These are phyloP conservation scores for Torymus texanus DNA, from an alignment of 2,888 invertebrate genomes.

Conservation along the genomic window DNA sequence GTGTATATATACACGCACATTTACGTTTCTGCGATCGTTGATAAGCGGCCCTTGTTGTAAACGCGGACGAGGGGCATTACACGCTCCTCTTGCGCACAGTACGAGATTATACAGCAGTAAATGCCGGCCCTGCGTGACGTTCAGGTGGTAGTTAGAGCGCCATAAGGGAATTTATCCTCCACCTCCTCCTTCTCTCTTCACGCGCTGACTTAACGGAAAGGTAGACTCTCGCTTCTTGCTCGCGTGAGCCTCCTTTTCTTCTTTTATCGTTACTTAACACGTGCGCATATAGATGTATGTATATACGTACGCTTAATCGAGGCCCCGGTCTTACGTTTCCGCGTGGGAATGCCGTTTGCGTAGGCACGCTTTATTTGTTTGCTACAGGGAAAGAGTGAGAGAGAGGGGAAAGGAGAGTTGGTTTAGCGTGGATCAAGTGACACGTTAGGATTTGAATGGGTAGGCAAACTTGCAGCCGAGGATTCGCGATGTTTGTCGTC, in stretches of 20 bases:
- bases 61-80: too few species aligned
- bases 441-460: too few species aligned
- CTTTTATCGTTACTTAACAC: slow-evolving; percentile 25
- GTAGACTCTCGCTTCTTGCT: slow-evolving; percentile 17
- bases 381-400: too few species aligned
- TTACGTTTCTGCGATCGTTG: too few species aligned
- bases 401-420: too few species aligned
- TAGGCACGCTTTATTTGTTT: too few species aligned
- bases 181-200: neutral
- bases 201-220: slow-evolving; percentile 26
- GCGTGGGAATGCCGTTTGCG: neutral
- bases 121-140: neutral
- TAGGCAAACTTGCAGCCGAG: too few species aligned
- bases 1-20: too few species aligned
- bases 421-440: too few species aligned
- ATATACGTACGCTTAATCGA: slow-evolving; percentile 33
- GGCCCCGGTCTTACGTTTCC: neutral
- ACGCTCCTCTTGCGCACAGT: too few species aligned
- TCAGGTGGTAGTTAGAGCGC: slow-evolving; percentile 24
- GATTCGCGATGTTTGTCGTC: too few species aligned
- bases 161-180: slow-evolving; percentile 29
- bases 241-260: neutral
- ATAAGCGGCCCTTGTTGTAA: too few species aligned
- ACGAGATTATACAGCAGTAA: slow-evolving; percentile 22
- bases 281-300: neutral